A percentile compares a stretch with the other conserved stretches of the same genome.
These are phyloP conservation scores for Iphiclides podalirius DNA, from an alignment of 2,888 invertebrate species.

Conservation along the genomic window DNA sequence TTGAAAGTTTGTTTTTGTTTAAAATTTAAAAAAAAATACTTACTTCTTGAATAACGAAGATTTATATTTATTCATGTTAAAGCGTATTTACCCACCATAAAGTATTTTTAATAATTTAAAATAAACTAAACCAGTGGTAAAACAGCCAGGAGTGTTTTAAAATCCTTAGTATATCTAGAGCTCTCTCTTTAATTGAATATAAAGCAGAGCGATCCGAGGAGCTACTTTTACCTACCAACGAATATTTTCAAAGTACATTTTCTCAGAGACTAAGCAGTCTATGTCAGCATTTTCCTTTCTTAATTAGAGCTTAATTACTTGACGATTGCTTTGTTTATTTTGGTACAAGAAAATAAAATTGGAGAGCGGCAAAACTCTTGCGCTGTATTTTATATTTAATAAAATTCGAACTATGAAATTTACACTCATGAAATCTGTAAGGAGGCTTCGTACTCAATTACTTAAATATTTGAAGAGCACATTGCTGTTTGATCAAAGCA, in stretches of 20 bases:
- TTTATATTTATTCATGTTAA: too few relatives aligned
- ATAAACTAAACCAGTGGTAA: neutral
- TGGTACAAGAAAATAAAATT: conserved; percentile 40
- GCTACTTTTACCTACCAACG: conserved; percentile 43
- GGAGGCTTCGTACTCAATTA: too few relatives aligned
- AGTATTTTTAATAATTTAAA: neutral
- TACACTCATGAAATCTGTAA: too few relatives aligned
- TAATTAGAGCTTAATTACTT: conserved; percentile 77
- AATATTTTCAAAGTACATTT: conserved; percentile 71
- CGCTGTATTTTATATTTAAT: neutral
- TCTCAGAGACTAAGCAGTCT: conserved; percentile 66
- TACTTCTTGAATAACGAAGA: too few relatives aligned
- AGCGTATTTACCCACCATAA: too few relatives aligned
- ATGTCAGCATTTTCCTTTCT: conserved; percentile 68
- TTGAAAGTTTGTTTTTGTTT: too few relatives aligned
- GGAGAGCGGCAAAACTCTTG: neutral
- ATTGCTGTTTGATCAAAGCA: too few relatives aligned
- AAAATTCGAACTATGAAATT: too few relatives aligned
- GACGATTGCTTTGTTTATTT: conserved; percentile 71
- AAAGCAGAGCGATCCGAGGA: conserved; percentile 64
- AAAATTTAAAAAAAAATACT: too few relatives aligned
- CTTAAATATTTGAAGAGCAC: too few relatives aligned
- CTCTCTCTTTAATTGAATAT: conserved; percentile 76
- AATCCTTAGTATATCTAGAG: conserved; percentile 40
- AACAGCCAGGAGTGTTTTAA: conserved; percentile 3